These are phyloP conservation scores for Paragorgia papillata DNA, from an alignment of 92 coral and sea anemone genomes.

Conservation along the genomic window DNA sequence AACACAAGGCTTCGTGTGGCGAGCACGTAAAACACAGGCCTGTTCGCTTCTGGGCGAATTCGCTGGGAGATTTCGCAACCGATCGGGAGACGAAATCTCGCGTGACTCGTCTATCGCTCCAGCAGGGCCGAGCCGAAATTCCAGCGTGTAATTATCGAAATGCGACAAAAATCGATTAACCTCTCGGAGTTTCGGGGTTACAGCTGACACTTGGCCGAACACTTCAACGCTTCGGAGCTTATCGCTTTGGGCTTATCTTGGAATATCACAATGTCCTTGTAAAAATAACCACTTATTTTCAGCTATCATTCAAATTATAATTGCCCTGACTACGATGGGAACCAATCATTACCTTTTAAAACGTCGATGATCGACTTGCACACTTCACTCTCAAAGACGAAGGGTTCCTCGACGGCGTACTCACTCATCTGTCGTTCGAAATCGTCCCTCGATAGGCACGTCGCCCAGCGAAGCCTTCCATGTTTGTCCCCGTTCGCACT, in stretches of 20 bases:
- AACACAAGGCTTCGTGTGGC: neutral
- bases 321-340: constrained; percentile 5
- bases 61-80: neutral
- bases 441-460: neutral
- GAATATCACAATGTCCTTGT: constrained; percentile 17
- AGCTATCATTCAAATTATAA: constrained; percentile 34
- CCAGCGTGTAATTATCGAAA: constrained; percentile 3
- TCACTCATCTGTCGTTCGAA: neutral
- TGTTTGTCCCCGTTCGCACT: neutral
- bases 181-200: constrained; percentile 11
- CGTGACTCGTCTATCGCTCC: constrained; percentile 12
- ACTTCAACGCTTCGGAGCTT: neutral
- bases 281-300: constrained; percentile 11
- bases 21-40: neutral
- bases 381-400: neutral
- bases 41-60: neutral
- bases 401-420: neutral
- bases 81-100: neutral
- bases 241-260: constrained; percentile 16
- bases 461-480: neutral
- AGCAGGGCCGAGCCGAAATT: neutral
- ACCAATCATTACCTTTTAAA: constrained; percentile 25
- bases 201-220: constrained; percentile 8
- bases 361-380: neutral
- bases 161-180: constrained; percentile 42